Evolutionary conservation across 2,888 invertebrate genomes (phyloP), one percentile per base, ranked within the genome.

Genomic region (Lottia scabra): DNA sequence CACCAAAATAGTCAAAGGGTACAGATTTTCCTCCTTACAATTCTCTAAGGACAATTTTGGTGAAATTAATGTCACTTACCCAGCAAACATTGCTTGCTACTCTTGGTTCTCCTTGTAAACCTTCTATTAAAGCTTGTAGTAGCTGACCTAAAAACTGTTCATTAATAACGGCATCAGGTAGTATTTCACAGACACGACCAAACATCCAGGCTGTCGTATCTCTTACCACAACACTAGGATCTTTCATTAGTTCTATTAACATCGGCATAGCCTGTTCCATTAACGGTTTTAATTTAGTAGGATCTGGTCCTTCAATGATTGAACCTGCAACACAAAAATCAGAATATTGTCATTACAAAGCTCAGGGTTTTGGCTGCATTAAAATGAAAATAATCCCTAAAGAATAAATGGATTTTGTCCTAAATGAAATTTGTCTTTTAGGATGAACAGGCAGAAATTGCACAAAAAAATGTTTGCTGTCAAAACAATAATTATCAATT

Each of bases 171-270:
- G 97, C 96, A 87, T 97, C 97, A 0, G 98, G 97, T 70, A 97
- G 95, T 71, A 98, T 94, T 90, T 99, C 99, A 90, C 98, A 99
- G 78, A 99, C 96, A 76, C 99, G 93, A 12, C 99, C 98, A 82
- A 99, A 95, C 0, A 98, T 97, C 99, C 99, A 99, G 0, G 99
- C 99, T 0, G 97, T 95, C 0, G 99, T 99, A 88, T 99, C 99
- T 77, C 98, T 92, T 0, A 99, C 99, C 73, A 95, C 95, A 1
- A 99, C 97, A 89, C 96, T 96, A 2, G 92, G 91, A 89, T 99
- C 99, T 85, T 96, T 95, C 95, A 99, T 96, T 44, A 98, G 92
- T 82, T 95, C 94, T 79, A 99, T 98, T 64, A 99, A 91, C 44
- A 96, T 97, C 1, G 96, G 95, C 94, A 99, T 96, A 0, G 99